Evolutionary conservation across 1,140 invertebrate species (phyloP).

Genomic region (Euura lappo): DNA sequence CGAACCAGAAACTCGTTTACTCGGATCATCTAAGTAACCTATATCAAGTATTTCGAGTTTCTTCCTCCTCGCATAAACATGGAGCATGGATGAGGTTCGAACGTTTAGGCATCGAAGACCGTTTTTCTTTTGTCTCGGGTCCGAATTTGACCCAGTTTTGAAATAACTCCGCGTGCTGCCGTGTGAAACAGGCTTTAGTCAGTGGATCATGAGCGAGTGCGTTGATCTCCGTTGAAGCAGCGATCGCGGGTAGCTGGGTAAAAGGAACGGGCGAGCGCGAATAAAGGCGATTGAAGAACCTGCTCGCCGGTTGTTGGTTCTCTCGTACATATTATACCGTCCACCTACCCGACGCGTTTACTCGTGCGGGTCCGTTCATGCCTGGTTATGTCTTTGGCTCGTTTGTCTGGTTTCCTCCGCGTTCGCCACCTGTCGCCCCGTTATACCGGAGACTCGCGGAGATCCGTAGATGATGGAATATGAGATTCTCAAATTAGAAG

Average conservation of each 20-base stretch:
- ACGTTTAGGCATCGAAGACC: too few species aligned
- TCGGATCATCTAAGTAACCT: too few species aligned
- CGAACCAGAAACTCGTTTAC: too few species aligned
- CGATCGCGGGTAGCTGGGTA: background rate
- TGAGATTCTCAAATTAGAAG: slow-evolving; percentile 16
- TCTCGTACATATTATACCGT: too few species aligned
- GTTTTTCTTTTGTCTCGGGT: background rate
- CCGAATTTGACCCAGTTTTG: background rate
- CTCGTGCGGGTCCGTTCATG: background rate
- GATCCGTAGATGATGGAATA: background rate
- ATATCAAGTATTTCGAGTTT: too few species aligned
- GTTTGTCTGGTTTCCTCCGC: slow-evolving; percentile 14
- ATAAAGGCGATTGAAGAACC: slow-evolving; percentile 1
- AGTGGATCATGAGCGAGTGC: background rate
- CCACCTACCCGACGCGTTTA: too few species aligned
- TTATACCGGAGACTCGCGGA: slow-evolving; percentile 27
- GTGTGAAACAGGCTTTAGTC: slow-evolving; percentile 3
- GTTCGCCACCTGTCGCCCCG: slow-evolving; percentile 42
- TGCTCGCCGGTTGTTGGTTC: background rate
- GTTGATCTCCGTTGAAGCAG: background rate
- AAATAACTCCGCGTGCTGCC: background rate
- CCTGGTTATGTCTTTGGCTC: background rate
- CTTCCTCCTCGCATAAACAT: too few species aligned
- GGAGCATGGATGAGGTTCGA: too few species aligned
- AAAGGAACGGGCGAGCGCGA: background rate